Conservation (phyloP, 2,888 invertebrate genomes). For the Eugnorisma glareosa region DNA sequence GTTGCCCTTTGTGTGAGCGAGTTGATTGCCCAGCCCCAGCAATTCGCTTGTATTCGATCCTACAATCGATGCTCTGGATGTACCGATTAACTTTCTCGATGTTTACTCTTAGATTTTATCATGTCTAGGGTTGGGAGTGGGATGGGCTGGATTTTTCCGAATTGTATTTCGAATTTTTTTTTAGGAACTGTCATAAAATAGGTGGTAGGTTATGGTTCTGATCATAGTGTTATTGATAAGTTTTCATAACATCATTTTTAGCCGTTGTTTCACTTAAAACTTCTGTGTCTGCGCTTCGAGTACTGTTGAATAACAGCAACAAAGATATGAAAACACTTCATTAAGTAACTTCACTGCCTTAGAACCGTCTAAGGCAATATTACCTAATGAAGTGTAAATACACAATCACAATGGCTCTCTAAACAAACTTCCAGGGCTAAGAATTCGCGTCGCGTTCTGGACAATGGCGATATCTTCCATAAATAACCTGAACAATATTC, state of each 20-base stretch:
- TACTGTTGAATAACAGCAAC: constrained; percentile 45
- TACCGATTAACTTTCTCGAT: constrained; percentile 62
- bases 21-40: constrained; percentile 66
- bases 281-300: constrained; percentile 18
- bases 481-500: constrained; percentile 89
- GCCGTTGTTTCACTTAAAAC: constrained; percentile 31
- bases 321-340: constrained; percentile 56
- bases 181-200: neutral
- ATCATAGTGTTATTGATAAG: constrained; percentile 41
- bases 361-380: constrained; percentile 46
- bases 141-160: constrained; percentile 1
- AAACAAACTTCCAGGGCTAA: constrained; percentile 77
- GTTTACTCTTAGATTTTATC: constrained; percentile 63
- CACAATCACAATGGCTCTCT: constrained; percentile 58
- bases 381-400: constrained; percentile 54
- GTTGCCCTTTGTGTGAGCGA: constrained; percentile 72
- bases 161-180: neutral
- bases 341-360: too few relatives aligned
- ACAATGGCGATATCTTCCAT: constrained; percentile 88
- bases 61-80: constrained; percentile 61
- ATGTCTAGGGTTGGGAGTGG: constrained; percentile 33
- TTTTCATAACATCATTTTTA: constrained; percentile 20
- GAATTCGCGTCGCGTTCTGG: constrained; percentile 77
- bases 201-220: constrained; percentile 13
- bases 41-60: constrained; percentile 64